Evolutionary conservation across 2,113 vertebrate genomes (phyloP).

Genomic region (Pachyramphus minor): DNA sequence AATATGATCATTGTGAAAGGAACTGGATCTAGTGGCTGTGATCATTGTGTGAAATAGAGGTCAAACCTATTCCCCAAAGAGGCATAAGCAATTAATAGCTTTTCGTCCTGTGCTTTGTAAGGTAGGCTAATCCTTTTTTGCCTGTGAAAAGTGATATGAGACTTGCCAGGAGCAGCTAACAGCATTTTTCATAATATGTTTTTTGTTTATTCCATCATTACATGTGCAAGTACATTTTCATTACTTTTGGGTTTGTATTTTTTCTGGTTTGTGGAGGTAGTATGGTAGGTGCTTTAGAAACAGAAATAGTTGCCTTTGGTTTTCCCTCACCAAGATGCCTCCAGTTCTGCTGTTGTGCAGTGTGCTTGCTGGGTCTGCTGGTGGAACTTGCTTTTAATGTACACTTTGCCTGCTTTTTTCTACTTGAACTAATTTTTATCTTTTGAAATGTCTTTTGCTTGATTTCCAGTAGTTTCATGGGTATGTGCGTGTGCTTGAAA

Average conservation of each 20-base stretch:
- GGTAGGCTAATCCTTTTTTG: neutral
- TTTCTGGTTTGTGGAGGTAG: neutral
- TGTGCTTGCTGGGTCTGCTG: neutral
- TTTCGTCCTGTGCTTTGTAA: neutral
- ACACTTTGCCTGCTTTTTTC: neutral
- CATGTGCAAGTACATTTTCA: neutral
- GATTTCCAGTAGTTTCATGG: neutral
- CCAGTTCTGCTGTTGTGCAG: neutral
- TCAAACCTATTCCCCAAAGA: neutral
- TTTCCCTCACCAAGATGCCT: constrained; percentile 35
- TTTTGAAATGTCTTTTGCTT: neutral
- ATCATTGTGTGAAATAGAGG: neutral
- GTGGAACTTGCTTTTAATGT: neutral
- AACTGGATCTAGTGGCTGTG: neutral
- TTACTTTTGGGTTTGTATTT: neutral
- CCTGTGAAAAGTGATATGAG: neutral
- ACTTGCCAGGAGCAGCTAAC: neutral
- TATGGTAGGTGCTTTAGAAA: neutral
- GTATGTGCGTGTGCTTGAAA: neutral
- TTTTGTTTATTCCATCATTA: neutral
- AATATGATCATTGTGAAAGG: neutral
- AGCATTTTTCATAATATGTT: neutral
- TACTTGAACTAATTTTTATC: neutral
- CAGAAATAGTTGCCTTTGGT: neutral
- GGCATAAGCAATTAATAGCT: neutral